These are phyloP conservation scores for Euclidia mi DNA, from an alignment of 2,888 invertebrate genomes.

Conservation along the genomic window DNA sequence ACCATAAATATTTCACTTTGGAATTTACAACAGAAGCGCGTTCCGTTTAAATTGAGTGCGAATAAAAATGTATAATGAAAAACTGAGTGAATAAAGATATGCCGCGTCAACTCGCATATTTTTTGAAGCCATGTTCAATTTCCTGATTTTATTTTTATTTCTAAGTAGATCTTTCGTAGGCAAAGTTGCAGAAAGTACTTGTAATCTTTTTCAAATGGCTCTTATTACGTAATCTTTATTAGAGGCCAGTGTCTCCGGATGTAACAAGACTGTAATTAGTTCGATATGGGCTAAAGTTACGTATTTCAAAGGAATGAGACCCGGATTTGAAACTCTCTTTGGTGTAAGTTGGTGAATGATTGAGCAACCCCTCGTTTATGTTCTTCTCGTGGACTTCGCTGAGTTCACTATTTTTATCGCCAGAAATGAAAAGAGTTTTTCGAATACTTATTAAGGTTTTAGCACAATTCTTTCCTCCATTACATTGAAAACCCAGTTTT, in stretches of 20 bases:
- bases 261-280: slow-evolving; percentile 48
- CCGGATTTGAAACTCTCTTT: slow-evolving; percentile 54
- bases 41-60: neutral
- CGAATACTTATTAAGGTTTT: slow-evolving; percentile 31
- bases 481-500: slow-evolving; percentile 30
- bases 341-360: slow-evolving; percentile 60
- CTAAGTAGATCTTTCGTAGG: neutral
- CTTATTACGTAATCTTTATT: slow-evolving; percentile 20
- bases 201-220: neutral
- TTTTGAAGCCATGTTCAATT: too few relatives aligned
- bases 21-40: too few relatives aligned
- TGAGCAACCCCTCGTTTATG: slow-evolving; percentile 60
- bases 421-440: slow-evolving; percentile 61
- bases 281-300: slow-evolving; percentile 38
- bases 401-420: slow-evolving; percentile 79
- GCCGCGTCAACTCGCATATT: too few relatives aligned
- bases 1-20: neutral
- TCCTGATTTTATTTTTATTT: neutral
- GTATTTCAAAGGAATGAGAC: slow-evolving; percentile 40
- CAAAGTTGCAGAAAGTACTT: neutral
- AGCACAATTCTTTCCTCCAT: slow-evolving; percentile 35
- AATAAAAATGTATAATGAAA: neutral
- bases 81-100: too few relatives aligned
- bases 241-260: slow-evolving; percentile 32
- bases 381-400: slow-evolving; percentile 83